These are phyloP conservation scores for Pelmatolapia mariae DNA, from an alignment of 2,113 vertebrate species.

Conservation along the genomic window DNA sequence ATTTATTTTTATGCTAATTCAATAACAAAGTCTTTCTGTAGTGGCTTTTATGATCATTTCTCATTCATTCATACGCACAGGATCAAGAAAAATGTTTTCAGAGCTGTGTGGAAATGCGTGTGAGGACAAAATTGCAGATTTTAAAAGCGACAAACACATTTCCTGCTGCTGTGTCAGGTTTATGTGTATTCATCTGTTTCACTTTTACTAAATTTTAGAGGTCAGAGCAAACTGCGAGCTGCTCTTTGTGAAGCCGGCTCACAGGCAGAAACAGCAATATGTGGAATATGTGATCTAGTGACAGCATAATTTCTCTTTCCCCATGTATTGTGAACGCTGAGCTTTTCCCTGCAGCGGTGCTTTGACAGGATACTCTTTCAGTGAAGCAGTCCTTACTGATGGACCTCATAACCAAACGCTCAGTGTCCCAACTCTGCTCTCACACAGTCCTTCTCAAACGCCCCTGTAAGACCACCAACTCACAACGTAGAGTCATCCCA, in stretches of 20 bases:
- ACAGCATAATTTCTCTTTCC: neutral
- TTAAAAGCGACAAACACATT: neutral
- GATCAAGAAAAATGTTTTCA: neutral
- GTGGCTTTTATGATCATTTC: neutral
- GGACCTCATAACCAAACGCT: neutral
- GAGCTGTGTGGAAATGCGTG: neutral
- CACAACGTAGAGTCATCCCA: neutral
- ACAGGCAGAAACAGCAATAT: neutral
- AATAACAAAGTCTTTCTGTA: neutral
- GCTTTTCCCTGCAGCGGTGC: neutral
- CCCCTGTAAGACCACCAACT: neutral
- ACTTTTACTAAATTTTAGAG: neutral
- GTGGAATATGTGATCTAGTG: neutral
- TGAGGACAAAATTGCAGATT: neutral
- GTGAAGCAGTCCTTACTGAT: neutral
- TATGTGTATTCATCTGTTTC: neutral
- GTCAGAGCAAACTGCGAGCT: neutral
- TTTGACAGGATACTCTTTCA: neutral
- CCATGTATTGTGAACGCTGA: neutral
- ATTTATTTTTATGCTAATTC: neutral
- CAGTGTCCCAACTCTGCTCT: neutral
- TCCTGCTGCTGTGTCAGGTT: neutral
- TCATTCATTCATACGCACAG: neutral
- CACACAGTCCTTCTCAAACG: neutral
- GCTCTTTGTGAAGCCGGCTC: neutral